A percentile compares a stretch with the other conserved stretches of the same genome.
Conservation (phyloP, 2,888 invertebrate species). For the Odontomyia ornata region DNA sequence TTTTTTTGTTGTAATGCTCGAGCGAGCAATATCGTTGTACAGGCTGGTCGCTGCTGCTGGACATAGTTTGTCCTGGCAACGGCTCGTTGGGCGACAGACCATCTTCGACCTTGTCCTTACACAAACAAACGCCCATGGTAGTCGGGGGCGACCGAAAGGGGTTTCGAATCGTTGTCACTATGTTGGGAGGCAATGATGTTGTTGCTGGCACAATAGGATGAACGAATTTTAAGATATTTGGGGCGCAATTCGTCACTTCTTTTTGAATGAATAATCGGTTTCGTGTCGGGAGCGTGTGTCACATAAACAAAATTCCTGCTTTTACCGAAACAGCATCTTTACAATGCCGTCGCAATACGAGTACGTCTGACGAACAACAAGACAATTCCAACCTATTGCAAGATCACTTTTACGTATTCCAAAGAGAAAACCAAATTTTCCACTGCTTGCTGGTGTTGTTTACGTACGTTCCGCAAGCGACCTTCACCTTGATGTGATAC, state of each 20-base stretch:
- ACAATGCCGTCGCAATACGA: background rate
- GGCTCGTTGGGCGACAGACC: slow-evolving; percentile 52
- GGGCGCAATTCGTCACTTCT: background rate
- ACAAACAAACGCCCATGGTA: slow-evolving; percentile 80
- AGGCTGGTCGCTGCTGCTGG: slow-evolving; percentile 52
- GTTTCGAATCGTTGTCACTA: too few species aligned
- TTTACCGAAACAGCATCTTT: slow-evolving; percentile 25
- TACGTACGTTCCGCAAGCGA: background rate
- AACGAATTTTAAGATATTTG: background rate
- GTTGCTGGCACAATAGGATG: background rate
- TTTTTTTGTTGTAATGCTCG: slow-evolving; percentile 52
- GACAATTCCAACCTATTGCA: background rate
- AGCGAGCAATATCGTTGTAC: slow-evolving; percentile 53
- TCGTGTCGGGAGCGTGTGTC: background rate
- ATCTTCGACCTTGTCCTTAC: slow-evolving; percentile 72
- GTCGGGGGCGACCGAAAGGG: background rate
- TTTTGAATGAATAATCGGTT: background rate
- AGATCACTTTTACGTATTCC: background rate
- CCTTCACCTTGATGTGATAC: slow-evolving; percentile 18
- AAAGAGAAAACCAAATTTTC: background rate
- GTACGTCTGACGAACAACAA: background rate
- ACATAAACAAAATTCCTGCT: slow-evolving; percentile 9
- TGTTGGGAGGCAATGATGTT: background rate
- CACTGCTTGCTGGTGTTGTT: background rate
- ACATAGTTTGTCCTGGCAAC: slow-evolving; percentile 46